Evolutionary conservation across 2,888 invertebrate species (phyloP).

Genomic region (Priapulus caudatus): DNA sequence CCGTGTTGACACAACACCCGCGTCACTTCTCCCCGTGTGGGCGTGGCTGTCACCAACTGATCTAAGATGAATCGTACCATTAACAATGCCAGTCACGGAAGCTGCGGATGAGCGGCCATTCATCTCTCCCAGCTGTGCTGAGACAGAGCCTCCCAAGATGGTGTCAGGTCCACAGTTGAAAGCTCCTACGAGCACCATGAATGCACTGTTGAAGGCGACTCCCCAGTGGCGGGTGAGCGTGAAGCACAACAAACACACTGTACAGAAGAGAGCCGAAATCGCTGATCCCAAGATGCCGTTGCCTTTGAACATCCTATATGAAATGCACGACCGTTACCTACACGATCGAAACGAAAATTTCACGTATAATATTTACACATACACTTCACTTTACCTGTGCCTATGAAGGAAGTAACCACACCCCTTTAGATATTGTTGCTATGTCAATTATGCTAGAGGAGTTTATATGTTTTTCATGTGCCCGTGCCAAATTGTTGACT

Average conservation of each 20-base stretch:
- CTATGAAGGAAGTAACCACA: too few relatives aligned
- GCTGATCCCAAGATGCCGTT: conserved; percentile 35
- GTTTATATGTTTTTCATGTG: too few relatives aligned
- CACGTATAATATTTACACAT: too few relatives aligned
- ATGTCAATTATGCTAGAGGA: too few relatives aligned
- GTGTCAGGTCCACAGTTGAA: conserved; percentile 42
- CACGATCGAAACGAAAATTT: too few relatives aligned
- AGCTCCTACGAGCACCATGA: conserved; percentile 39
- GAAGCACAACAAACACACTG: conserved; percentile 35
- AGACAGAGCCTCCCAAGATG: conserved; percentile 40
- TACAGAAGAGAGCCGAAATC: conserved; percentile 33
- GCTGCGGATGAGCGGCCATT: conserved; percentile 39
- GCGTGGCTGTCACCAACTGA: too few relatives aligned
- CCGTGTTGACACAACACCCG: too few relatives aligned
- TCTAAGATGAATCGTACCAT: conserved; percentile 33
- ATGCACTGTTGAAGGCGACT: conserved; percentile 33
- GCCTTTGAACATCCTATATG: conserved; percentile 34
- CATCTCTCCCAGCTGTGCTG: conserved; percentile 41
- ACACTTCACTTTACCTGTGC: too few relatives aligned
- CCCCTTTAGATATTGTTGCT: too few relatives aligned
- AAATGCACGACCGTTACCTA: too few relatives aligned
- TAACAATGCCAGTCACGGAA: conserved; percentile 41
- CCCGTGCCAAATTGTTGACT: too few relatives aligned
- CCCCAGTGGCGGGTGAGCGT: conserved; percentile 38
- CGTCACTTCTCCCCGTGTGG: too few relatives aligned